Conservation (phyloP, 2,113 vertebrate genomes). For the Edolisoma coerulescens region DNA sequence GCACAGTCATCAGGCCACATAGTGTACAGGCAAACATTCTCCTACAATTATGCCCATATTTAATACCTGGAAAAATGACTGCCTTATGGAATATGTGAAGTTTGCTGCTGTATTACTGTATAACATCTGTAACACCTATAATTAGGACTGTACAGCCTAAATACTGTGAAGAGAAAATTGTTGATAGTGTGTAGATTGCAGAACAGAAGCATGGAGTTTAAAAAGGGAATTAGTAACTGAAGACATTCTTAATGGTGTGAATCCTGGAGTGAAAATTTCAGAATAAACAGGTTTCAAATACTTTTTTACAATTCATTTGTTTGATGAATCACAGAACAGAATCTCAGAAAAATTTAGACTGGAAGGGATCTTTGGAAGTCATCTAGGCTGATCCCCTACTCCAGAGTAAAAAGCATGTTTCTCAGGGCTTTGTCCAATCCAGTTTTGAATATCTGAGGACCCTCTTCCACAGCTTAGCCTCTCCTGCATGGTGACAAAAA, state of each 20-base stretch:
- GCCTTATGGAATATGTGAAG: neutral
- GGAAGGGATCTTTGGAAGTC: neutral
- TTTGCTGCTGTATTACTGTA: neutral
- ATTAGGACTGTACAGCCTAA: neutral
- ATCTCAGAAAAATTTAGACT: neutral
- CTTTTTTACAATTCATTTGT: neutral
- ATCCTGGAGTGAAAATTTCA: neutral
- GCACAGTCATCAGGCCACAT: neutral
- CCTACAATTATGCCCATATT: neutral
- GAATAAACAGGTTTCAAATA: neutral
- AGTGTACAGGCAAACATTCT: neutral
- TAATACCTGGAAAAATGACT: neutral
- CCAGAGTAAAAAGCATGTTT: neutral
- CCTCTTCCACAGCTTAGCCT: neutral
- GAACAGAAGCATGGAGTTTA: neutral
- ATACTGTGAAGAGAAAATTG: neutral
- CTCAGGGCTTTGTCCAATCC: neutral
- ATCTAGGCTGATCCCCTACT: neutral
- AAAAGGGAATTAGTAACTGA: neutral
- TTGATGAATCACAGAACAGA: neutral
- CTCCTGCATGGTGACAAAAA: neutral
- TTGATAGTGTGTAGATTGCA: neutral
- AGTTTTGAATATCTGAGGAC: neutral
- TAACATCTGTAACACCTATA: neutral
- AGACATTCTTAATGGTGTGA: neutral